A percentile compares a stretch with the other conserved stretches of the same genome.
Evolutionary conservation across 2,888 invertebrate species (phyloP).

Genomic region (Tigriopus californicus): DNA sequence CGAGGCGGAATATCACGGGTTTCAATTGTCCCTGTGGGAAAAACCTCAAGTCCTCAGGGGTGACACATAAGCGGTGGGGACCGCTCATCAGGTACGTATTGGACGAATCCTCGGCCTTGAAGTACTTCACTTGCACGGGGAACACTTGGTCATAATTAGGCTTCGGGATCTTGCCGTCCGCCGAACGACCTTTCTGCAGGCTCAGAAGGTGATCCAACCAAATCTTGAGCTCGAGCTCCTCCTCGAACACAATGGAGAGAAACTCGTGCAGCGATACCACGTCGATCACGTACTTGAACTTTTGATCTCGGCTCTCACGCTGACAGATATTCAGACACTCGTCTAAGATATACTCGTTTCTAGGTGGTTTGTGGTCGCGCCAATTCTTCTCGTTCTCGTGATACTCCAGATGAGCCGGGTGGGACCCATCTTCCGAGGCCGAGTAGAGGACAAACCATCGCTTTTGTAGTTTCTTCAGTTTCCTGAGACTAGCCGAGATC

Average conservation of each 20-base stretch:
- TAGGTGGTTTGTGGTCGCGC: background rate
- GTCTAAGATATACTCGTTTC: background rate
- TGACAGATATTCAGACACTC: conserved; percentile 1
- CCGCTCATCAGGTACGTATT: conserved; percentile 5
- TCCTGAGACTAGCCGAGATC: background rate
- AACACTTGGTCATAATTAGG: conserved; percentile 9
- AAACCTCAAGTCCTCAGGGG: conserved; percentile 4
- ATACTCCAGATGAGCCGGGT: conserved; percentile 2
- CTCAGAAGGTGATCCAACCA: conserved; percentile 15
- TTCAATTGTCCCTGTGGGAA: background rate
- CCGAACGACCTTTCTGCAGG: background rate
- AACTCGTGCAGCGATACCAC: background rate
- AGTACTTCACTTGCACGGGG: conserved; percentile 3
- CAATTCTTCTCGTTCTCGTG: conserved; percentile 4
- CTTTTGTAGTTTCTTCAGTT: background rate
- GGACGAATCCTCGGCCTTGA: conserved; percentile 1
- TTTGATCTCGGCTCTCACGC: background rate
- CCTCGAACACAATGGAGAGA: background rate
- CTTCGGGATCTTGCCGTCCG: conserved; percentile 4
- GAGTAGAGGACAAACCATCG: conserved; percentile 8
- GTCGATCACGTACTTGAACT: conserved; percentile 7
- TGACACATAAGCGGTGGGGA: background rate
- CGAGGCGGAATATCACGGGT: background rate
- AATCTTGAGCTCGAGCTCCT: conserved; percentile 14
- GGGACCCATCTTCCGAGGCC: background rate